phyloP scores from a whole-genome alignment of 2,888 invertebrate species.

The Elegia similella region DNA sequence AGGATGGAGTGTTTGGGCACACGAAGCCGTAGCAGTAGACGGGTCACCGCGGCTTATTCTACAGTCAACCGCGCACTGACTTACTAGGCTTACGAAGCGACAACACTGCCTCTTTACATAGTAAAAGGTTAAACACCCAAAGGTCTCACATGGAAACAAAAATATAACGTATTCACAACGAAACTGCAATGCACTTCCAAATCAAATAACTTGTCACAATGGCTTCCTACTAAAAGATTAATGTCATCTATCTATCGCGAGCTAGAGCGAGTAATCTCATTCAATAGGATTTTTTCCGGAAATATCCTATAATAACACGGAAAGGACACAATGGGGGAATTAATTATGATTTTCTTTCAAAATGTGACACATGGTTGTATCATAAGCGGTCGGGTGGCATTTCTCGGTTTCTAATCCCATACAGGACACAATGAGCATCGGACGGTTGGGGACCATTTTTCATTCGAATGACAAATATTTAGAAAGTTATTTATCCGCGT shows the following conservation, averaged over 20 bases:
- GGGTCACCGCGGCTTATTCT: conserved; percentile 59
- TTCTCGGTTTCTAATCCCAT: conserved; percentile 76
- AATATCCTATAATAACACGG: conserved; percentile 50
- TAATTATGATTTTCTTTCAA: conserved; percentile 58
- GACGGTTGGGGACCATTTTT: conserved; percentile 68
- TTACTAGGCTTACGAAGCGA: conserved; percentile 45
- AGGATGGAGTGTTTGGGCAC: conserved; percentile 46
- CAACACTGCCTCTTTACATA: conserved; percentile 48
- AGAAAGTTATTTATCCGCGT: conserved; percentile 77
- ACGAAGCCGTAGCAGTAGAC: conserved; percentile 63
- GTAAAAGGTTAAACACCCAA: conserved; percentile 44
- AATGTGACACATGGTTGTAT: conserved; percentile 51
- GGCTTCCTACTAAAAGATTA: conserved; percentile 17
- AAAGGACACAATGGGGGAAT: conserved; percentile 49
- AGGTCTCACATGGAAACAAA: conserved; percentile 16
- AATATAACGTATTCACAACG: background rate
- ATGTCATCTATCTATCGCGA: conserved; percentile 21
- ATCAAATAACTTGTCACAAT: conserved; percentile 12
- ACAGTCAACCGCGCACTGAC: conserved; percentile 56
- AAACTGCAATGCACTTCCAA: background rate
- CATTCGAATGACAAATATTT: conserved; percentile 79
- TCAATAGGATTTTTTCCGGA: conserved; percentile 45
- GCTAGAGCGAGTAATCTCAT: conserved; percentile 25
- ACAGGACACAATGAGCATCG: conserved; percentile 62
- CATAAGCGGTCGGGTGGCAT: conserved; percentile 64